phyloP scores from a whole-genome alignment of 2,797 vertebrate species.

The Meda fulgida region DNA sequence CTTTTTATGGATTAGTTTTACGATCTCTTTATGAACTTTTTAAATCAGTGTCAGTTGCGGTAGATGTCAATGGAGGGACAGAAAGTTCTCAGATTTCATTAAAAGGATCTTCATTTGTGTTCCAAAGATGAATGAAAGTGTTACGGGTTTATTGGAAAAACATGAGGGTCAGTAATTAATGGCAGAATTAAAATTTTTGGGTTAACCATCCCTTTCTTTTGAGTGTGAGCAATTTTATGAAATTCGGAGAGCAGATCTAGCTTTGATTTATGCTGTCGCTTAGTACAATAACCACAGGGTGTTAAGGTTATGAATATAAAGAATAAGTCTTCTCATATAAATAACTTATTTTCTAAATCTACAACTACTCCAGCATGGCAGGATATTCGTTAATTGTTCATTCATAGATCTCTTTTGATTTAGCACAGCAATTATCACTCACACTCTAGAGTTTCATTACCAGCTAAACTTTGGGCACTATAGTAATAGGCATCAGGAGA shows the following conservation, averaged over 20 bases:
- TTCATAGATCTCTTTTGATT: constrained; percentile 24
- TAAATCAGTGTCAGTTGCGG: too few relatives aligned
- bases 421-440: constrained; percentile 20
- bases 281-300: constrained; percentile 18
- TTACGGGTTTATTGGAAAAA: not conserved
- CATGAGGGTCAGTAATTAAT: not conserved
- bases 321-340: not conserved
- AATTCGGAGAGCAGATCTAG: not conserved
- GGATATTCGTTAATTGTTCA: not conserved
- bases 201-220: not conserved
- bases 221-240: not conserved
- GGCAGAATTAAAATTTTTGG: not conserved
- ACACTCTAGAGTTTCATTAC: constrained; percentile 18
- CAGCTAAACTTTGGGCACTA: constrained; percentile 5
- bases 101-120: not conserved
- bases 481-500: constrained; percentile 13
- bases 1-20: not conserved
- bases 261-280: not conserved
- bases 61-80: not conserved
- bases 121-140: not conserved
- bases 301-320: constrained; percentile 1
- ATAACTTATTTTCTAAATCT: not conserved
- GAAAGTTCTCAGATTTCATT: not conserved
- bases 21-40: not conserved
- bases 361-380: constrained; percentile 2